Evolutionary conservation across 2,797 vertebrate species (phyloP), one percentile per base, ranked within the genome.

Genomic region (Amblyraja radiata): DNA sequence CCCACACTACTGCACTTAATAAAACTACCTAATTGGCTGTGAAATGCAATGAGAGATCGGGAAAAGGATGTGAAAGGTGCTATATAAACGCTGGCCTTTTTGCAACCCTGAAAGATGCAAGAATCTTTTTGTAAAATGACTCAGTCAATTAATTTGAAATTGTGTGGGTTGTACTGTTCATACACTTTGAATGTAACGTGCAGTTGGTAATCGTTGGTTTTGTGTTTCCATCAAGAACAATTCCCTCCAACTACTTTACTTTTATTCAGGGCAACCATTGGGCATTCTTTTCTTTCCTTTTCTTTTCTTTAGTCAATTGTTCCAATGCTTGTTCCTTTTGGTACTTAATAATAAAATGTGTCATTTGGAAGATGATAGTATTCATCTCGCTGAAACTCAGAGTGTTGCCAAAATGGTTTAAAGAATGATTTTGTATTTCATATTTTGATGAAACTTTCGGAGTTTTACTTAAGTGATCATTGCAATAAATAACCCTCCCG

Each of bases 131-230:
- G 10, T 73, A 23, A 91, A 74, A 74, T 91, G 90, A 74, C 21
- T 80, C 68, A 73, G 39, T 23, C 39, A 91, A 91, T 28, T 92
- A 58, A 92, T 58, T 74, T 92, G 90, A 73, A 91, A 46, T 25
- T 76, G 90, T 92, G 71, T 92, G 71, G 39, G 39, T 63, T 71
- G 46, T 36, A 28, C 13, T 76, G 36, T 21, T 76, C 36, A 76
- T 76, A 28, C 8, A 46, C 36, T 92, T 54, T 28, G 68, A 92
- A 39, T 54, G 39, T 1, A 76, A 76, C 10, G 71, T 28, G 39
- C 18, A 18, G 71, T 54, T 39, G 28, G 11, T 76, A 92, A 74
- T 54, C 46, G 39, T 11, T 5, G 23, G 68, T 25, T 74, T 92
- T 74, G 28, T 74, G 11, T 76, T 71, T 73, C 90, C 58, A 74